These are phyloP conservation scores for Quadroppia sp. DNA, from an alignment of 2,888 invertebrate genomes.

Conservation along the genomic window DNA sequence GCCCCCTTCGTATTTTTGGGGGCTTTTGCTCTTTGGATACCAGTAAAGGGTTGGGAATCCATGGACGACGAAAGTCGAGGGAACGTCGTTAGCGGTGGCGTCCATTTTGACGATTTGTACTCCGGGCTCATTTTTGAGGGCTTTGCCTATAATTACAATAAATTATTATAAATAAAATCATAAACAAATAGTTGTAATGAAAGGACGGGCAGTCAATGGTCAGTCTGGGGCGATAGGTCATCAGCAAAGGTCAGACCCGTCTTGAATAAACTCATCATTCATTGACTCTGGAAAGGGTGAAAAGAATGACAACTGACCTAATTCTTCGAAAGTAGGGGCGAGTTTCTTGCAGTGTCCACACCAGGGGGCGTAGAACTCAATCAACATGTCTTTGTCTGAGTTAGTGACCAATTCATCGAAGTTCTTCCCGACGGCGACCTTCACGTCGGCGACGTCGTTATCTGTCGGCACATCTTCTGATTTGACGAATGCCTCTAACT, in stretches of 20 bases:
- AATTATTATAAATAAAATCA: neutral
- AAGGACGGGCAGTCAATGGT: neutral
- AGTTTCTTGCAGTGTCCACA: slow-evolving; percentile 98
- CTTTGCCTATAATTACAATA: slow-evolving; percentile 26
- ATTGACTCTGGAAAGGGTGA: neutral
- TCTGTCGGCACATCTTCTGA: slow-evolving; percentile 86
- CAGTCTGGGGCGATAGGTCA: neutral
- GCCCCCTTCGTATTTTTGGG: slow-evolving; percentile 85
- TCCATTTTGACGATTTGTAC: slow-evolving; percentile 95
- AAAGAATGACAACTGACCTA: slow-evolving; percentile 53
- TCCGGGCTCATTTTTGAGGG: slow-evolving; percentile 70
- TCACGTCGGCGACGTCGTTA: slow-evolving; percentile 71
- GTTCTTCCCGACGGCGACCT: slow-evolving; percentile 91
- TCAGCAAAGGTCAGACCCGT: neutral
- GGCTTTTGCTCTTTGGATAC: slow-evolving; percentile 73
- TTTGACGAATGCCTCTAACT: slow-evolving; percentile 85
- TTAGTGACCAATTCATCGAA: slow-evolving; percentile 90
- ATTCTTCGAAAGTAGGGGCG: slow-evolving; percentile 85
- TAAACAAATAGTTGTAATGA: neutral
- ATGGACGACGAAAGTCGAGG: slow-evolving; percentile 78
- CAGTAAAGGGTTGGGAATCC: slow-evolving; percentile 98
- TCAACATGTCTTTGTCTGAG: slow-evolving; percentile 82
- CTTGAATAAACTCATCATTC: slow-evolving; percentile 21
- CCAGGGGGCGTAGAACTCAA: slow-evolving; percentile 73
- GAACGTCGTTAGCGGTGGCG: slow-evolving; percentile 97